phyloP scores from a whole-genome alignment of 92 coral and sea anemone genomes.

The Siderastrea siderea region DNA sequence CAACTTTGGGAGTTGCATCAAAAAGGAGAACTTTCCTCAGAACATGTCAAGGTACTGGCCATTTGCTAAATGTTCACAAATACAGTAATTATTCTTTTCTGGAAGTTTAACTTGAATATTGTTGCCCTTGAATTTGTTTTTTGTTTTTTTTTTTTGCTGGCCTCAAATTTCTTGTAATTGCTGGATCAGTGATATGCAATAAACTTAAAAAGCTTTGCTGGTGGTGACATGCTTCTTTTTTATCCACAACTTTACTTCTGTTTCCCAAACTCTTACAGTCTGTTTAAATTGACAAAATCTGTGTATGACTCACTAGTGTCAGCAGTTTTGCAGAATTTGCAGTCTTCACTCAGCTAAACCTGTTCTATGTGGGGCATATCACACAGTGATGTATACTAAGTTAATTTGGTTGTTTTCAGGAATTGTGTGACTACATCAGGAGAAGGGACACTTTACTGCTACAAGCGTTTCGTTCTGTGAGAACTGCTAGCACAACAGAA shows the following conservation, averaged over 20 bases:
- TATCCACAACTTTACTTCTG: too few species aligned
- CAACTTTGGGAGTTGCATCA: constrained; percentile 76
- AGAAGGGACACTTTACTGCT: constrained; percentile 92
- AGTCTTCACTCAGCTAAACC: background rate
- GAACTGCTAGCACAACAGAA: constrained; percentile 81
- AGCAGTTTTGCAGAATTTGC: background rate
- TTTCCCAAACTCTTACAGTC: too few species aligned
- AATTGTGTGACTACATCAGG: constrained; percentile 80
- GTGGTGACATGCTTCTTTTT: too few species aligned
- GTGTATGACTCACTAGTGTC: background rate
- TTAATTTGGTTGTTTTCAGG: constrained; percentile 49
- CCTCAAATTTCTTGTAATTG: too few species aligned
- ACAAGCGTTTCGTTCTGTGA: constrained; percentile 95
- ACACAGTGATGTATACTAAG: background rate
- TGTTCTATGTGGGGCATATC: background rate
- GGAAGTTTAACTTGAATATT: too few species aligned
- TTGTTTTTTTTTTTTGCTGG: too few species aligned
- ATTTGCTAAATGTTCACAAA: too few species aligned
- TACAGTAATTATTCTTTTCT: too few species aligned
- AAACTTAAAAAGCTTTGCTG: too few species aligned
- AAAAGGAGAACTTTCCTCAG: constrained; percentile 67
- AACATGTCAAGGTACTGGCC: constrained; percentile 77
- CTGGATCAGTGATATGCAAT: too few species aligned
- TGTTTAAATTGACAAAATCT: too few species aligned
- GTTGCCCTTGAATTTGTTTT: too few species aligned